Conservation (phyloP, 2,888 invertebrate species). For the Arenicola marina region DNA sequence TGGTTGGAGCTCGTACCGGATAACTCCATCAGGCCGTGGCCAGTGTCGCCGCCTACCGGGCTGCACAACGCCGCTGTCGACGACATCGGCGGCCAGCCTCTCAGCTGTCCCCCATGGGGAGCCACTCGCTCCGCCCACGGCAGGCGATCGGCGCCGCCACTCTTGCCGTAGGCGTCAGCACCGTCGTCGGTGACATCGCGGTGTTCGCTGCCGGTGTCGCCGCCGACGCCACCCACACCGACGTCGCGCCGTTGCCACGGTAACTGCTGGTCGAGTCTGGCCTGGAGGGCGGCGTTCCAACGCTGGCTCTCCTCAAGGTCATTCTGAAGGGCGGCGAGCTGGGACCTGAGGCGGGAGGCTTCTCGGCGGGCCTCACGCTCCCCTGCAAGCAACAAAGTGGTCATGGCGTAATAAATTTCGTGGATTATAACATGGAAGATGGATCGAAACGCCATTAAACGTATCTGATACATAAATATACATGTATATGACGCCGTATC, state of each 20-base stretch:
- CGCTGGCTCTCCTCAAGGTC: slow-evolving; percentile 26
- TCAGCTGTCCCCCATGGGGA: background rate
- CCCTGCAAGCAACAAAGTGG: too few species aligned
- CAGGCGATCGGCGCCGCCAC: background rate
- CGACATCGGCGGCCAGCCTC: background rate
- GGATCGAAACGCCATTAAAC: too few species aligned
- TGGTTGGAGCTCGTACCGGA: too few species aligned
- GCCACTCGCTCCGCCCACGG: slow-evolving; percentile 15
- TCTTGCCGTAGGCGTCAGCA: slow-evolving; percentile 2
- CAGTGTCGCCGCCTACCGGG: too few species aligned
- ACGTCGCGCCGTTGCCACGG: slow-evolving; percentile 8
- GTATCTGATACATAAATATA: too few species aligned
- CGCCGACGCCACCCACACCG: slow-evolving; percentile 17
- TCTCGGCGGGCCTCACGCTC: too few species aligned
- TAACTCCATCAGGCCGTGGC: too few species aligned
- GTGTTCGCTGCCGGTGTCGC: slow-evolving; percentile 1
- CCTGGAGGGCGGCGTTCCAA: slow-evolving; percentile 25
- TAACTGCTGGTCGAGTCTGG: slow-evolving; percentile 20
- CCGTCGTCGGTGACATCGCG: background rate
- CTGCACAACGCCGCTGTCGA: too few species aligned
- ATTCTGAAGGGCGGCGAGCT: slow-evolving; percentile 27
- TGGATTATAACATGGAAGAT: too few species aligned
- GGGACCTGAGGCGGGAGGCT: background rate
- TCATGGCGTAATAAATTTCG: too few species aligned
- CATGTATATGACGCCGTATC: too few species aligned